A percentile compares a stretch with the other conserved stretches of the same genome.
These are phyloP conservation scores for Delia radicum DNA, from an alignment of 1,140 invertebrate genomes.

Conservation along the genomic window DNA sequence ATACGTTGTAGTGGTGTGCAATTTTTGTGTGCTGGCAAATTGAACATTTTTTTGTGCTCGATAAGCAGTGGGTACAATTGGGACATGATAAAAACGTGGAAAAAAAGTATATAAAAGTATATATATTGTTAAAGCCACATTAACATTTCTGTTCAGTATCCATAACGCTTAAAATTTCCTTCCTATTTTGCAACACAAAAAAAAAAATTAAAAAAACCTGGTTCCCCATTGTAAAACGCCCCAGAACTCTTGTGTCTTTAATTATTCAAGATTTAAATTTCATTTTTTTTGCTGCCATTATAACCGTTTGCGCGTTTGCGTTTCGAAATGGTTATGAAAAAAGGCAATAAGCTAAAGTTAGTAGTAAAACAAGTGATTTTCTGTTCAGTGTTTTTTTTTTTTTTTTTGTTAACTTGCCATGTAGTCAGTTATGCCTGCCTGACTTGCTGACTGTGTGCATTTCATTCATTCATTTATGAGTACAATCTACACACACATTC, in stretches of 20 bases:
- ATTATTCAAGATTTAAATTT: conserved; percentile 15
- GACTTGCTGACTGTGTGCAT: background rate
- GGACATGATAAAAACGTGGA: too few species aligned
- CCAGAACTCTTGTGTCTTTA: conserved; percentile 8
- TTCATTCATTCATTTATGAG: background rate
- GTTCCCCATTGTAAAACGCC: background rate
- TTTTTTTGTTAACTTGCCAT: background rate
- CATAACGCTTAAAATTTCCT: background rate
- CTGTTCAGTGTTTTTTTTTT: background rate
- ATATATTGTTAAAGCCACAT: background rate
- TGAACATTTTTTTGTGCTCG: too few species aligned
- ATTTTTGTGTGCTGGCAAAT: too few species aligned
- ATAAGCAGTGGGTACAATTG: too few species aligned
- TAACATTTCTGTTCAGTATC: background rate
- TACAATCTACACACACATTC: background rate
- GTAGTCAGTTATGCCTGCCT: background rate
- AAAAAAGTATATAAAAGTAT: too few species aligned
- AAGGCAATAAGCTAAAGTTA: background rate
- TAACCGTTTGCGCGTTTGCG: background rate
- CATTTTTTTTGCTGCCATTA: background rate
- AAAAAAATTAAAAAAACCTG: background rate
- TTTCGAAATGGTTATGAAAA: background rate
- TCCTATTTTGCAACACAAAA: background rate
- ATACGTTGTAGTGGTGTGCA: too few species aligned
- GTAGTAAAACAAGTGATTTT: too few species aligned